Conservation (phyloP, 2,797 vertebrate species). For the Nyctibius grandis region DNA sequence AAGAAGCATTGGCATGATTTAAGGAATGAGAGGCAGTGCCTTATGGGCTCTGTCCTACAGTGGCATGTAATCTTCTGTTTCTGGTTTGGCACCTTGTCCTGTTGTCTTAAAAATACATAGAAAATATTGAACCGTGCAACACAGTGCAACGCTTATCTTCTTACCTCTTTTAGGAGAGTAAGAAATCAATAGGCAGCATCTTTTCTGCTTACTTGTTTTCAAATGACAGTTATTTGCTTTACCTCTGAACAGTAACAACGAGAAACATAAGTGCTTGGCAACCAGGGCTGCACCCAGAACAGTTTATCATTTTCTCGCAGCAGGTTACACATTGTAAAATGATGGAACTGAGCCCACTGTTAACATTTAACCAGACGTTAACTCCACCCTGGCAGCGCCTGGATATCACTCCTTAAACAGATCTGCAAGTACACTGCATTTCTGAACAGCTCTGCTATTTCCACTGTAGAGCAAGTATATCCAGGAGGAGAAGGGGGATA, state of each 20-base stretch:
- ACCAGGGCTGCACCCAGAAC: not conserved
- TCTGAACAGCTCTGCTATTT: not conserved
- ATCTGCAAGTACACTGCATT: not conserved
- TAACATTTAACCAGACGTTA: not conserved
- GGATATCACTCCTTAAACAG: not conserved
- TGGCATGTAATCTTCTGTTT: not conserved
- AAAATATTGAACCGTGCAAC: not conserved
- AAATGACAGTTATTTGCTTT: not conserved
- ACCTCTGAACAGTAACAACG: not conserved
- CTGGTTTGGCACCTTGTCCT: not conserved
- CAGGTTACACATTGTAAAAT: slow-evolving; percentile 29
- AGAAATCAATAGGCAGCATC: not conserved
- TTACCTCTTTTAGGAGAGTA: not conserved
- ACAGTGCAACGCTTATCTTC: not conserved
- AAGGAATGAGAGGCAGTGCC: not conserved
- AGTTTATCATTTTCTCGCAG: slow-evolving; percentile 24
- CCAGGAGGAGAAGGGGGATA: not conserved
- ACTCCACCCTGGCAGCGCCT: not conserved
- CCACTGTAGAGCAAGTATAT: fast-evolving
- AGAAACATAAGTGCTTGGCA: not conserved
- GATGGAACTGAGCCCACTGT: not conserved
- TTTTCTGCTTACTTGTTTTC: not conserved
- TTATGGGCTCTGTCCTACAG: not conserved
- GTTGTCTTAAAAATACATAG: not conserved
- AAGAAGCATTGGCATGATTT: not conserved